Conservation (phyloP, 2,888 invertebrate species). For the Athetis lepigone region DNA sequence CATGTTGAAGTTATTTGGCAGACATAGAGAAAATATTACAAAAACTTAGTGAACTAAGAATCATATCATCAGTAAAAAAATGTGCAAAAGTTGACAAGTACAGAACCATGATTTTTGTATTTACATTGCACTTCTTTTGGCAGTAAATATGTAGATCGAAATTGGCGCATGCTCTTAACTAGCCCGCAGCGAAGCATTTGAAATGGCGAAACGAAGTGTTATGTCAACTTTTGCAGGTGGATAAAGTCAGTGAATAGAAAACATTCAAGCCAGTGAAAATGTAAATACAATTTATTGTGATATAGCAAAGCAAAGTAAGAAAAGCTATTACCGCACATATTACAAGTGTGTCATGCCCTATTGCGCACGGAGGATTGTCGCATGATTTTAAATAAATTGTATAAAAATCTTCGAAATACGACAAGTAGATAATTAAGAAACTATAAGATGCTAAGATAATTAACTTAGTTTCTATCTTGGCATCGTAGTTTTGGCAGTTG, state of each 20-base stretch:
- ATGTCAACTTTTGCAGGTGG: conserved; percentile 54
- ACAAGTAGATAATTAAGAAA: too few species aligned
- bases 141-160: conserved; percentile 40
- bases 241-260: conserved; percentile 25
- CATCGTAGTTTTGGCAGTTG: too few species aligned
- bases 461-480: too few species aligned
- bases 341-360: conserved; percentile 4
- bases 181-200: conserved; percentile 8
- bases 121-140: conserved; percentile 36
- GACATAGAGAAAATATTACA: conserved; percentile 35
- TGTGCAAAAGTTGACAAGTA: conserved; percentile 52
- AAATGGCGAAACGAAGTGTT: conserved; percentile 33
- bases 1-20: conserved; percentile 29
- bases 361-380: not conserved
- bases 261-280: conserved; percentile 8
- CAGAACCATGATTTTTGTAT: conserved; percentile 51
- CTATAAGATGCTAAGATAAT: too few species aligned
- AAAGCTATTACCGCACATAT: not conserved
- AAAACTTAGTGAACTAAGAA: conserved; percentile 45
- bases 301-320: conserved; percentile 5
- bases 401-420: too few species aligned
- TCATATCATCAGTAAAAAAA: conserved; percentile 23
- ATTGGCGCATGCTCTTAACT: conserved; percentile 51
- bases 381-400: conserved; percentile 1
- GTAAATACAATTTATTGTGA: conserved; percentile 27